Evolutionary conservation across 2,888 invertebrate genomes (phyloP), one percentile per base, ranked within the genome.

Genomic region (Ormyrus thymus): DNA sequence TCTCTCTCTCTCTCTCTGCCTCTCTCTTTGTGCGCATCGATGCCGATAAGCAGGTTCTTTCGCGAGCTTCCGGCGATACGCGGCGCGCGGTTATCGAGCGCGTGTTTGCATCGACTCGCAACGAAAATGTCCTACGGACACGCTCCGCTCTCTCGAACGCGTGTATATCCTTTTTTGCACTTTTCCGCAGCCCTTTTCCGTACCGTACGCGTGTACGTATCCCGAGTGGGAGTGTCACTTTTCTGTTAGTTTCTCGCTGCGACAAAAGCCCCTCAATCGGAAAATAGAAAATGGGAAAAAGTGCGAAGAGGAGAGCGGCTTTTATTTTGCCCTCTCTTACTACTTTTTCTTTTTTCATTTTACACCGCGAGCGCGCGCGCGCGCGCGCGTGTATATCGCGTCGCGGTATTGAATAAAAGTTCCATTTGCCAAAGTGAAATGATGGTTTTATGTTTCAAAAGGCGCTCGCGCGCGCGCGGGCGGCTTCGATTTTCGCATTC

Each of bases 351-450:
- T 6, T 10, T 8, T 29, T 29, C 3, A 3, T 29, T 29, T 29
- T 29, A 4, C 29, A 29, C 29, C 29, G 29, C 4, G 29, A 29
- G 4, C 29, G 29, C 29, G 29, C 29, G 29, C 29, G 29, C 10
- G 7, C 43, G 3, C 2, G 29, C 6, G 61, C 51, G 61, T 50
- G 70, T 59, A 48, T n/a, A 7, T 45, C 51, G 10, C 50, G n/a
- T 13, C 48, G 65, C n/a, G 45, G 64, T 65, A 68, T 66, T 75
- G 61, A 80, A 80, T 75, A 73, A 78, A 78, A 81, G 56, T 75
- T 81, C 75, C 80, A 81, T 81, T 72, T 81, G 72, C 69, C 72
- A 76, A 76, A 78, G 73, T 81, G 73, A 78, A 78, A 78, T 76
- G 69, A 78, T 68, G 78, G 81, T 73, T 81, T 81, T 72, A 68